These are phyloP conservation scores for Vollenhovia emeryi DNA, from an alignment of 1,140 invertebrate genomes.

Conservation along the genomic window DNA sequence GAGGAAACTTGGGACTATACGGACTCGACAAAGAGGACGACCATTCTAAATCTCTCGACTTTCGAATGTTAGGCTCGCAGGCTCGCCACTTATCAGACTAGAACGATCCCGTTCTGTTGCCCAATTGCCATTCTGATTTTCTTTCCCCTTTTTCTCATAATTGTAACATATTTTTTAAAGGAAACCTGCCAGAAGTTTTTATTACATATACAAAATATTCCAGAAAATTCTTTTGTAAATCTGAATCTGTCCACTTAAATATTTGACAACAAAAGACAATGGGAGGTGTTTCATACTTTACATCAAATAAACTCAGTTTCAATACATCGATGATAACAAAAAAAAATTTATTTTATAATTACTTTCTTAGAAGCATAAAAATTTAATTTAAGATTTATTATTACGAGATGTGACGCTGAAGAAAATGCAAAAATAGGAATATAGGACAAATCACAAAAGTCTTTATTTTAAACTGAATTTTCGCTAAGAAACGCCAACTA, in stretches of 20 bases:
- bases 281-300: too few species aligned
- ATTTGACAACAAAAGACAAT: neutral
- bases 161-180: neutral
- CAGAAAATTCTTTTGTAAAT: neutral
- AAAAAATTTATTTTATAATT: neutral
- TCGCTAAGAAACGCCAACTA: too few species aligned
- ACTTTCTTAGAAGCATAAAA: too few species aligned
- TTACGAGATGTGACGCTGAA: too few species aligned
- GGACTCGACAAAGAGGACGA: conserved; percentile 63
- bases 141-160: neutral
- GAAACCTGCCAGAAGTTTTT: neutral
- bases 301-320: too few species aligned
- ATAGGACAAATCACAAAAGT: too few species aligned
- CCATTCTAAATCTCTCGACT: conserved; percentile 75
- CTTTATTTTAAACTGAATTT: too few species aligned
- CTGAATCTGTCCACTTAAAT: neutral
- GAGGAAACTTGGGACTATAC: conserved; percentile 62
- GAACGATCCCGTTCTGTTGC: conserved; percentile 4
- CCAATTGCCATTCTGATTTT: neutral
- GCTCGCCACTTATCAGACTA: conserved; percentile 53
- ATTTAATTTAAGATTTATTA: too few species aligned
- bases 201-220: neutral
- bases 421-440: too few species aligned
- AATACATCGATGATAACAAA: neutral
- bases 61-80: conserved; percentile 43